phyloP scores from a whole-genome alignment of 2,888 invertebrate species.

The Calephelis perditalis region DNA sequence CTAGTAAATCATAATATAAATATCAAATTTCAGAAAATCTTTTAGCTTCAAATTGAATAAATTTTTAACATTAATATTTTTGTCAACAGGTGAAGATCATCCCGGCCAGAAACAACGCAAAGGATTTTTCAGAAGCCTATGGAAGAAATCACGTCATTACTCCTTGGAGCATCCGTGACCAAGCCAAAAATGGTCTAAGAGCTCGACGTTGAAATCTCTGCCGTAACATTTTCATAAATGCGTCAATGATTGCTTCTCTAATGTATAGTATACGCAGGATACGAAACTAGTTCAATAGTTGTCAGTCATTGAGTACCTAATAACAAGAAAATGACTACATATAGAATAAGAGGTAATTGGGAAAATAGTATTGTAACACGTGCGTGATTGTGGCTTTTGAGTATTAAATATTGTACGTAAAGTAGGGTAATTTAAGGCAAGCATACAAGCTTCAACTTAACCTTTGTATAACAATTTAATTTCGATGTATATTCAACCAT shows the following conservation, averaged over 20 bases:
- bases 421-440: conserved; percentile 20
- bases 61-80: conserved; percentile 27
- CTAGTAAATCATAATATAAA: too few relatives aligned
- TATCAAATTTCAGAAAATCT: too few relatives aligned
- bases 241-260: conserved; percentile 18
- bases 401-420: conserved; percentile 25
- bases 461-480: conserved; percentile 11
- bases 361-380: conserved; percentile 26
- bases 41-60: not conserved
- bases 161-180: conserved; percentile 90
- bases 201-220: conserved; percentile 33
- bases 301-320: conserved; percentile 8
- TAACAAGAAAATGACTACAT: conserved; percentile 3
- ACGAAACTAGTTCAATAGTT: conserved; percentile 6
- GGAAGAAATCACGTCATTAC: conserved; percentile 92
- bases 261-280: conserved; percentile 17
- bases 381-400: conserved; percentile 36
- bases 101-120: conserved; percentile 87
- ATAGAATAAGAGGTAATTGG: conserved; percentile 13
- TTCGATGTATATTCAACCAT: conserved; percentile 43
- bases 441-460: conserved; percentile 9
- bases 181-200: conserved; percentile 32
- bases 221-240: conserved; percentile 27
- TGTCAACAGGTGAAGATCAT: conserved; percentile 81
- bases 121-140: conserved; percentile 92